Evolutionary conservation across 2,113 vertebrate genomes (phyloP).

Genomic region (Amazona guildingii): DNA sequence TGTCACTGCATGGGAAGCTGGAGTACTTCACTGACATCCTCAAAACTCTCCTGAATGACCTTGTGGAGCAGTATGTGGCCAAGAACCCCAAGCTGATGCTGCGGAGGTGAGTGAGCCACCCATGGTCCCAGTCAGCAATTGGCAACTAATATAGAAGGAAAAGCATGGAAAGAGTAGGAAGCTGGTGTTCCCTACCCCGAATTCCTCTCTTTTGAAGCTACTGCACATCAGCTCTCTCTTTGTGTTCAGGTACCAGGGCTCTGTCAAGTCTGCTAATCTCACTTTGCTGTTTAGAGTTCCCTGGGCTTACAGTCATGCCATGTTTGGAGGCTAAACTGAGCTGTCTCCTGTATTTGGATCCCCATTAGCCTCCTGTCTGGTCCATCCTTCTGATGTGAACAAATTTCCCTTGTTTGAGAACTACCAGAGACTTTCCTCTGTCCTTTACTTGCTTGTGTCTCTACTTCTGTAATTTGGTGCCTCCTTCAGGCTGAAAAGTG

Average conservation of each 20-base stretch:
- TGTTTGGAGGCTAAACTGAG: not conserved
- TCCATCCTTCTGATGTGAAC: not conserved
- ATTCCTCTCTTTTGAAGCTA: not conserved
- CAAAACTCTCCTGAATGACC: conserved; percentile 92
- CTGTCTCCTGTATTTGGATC: not conserved
- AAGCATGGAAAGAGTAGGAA: not conserved
- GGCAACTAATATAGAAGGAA: not conserved
- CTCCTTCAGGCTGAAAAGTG: not conserved
- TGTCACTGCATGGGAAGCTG: conserved; percentile 92
- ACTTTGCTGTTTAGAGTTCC: not conserved
- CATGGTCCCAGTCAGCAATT: not conserved
- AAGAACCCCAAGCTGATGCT: conserved; percentile 99
- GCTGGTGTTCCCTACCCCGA: not conserved
- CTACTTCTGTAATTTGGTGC: conserved; percentile 12
- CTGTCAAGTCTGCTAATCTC: not conserved
- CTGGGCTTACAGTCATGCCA: not conserved
- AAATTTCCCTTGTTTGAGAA: not conserved
- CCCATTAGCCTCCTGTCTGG: not conserved
- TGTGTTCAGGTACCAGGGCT: not conserved
- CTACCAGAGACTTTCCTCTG: not conserved
- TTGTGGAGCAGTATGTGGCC: conserved; percentile 96
- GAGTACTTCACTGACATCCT: conserved; percentile 99
- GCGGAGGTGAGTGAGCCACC: conserved; percentile 78
- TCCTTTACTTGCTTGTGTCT: not conserved
- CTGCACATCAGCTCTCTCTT: not conserved